Conservation (phyloP, 2,113 vertebrate species). For the Scartelaos histophorus region DNA sequence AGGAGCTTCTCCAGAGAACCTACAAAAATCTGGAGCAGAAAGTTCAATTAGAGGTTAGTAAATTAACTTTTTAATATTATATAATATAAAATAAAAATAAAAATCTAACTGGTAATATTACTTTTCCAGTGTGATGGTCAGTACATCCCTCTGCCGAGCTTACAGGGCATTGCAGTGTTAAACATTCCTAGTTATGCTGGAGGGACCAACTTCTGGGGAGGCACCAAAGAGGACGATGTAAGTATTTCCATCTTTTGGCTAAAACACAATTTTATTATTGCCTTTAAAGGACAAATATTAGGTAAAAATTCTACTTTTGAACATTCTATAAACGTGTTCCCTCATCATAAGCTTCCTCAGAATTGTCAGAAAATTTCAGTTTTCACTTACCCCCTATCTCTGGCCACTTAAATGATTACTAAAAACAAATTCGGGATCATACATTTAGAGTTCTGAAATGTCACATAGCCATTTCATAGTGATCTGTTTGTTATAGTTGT, state of each 20-base stretch:
- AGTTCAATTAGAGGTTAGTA: conserved; percentile 93
- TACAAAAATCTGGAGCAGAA: conserved; percentile 99
- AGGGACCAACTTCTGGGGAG: conserved; percentile 98
- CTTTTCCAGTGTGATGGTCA: conserved; percentile 92
- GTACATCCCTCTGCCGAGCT: conserved; percentile 96
- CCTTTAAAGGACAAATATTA: background rate
- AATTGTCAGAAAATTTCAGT: too few species aligned
- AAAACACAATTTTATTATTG: background rate
- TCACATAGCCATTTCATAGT: too few species aligned
- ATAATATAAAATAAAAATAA: background rate
- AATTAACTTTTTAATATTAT: background rate
- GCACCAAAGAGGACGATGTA: conserved; percentile 98
- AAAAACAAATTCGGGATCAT: too few species aligned
- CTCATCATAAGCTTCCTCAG: too few species aligned
- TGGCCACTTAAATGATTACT: background rate
- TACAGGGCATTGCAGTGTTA: conserved; percentile 96
- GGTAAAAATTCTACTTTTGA: too few species aligned
- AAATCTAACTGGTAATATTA: background rate
- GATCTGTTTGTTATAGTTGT: too few species aligned
- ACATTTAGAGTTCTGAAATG: too few species aligned
- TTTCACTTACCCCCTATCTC: too few species aligned
- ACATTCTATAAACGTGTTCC: too few species aligned
- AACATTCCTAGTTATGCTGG: conserved; percentile 98
- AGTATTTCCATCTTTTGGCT: conserved; percentile 65
- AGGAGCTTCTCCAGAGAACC: conserved; percentile 93